Base-by-base conservation (phyloP, 2,888 invertebrate species). In the Plagodis dolabraria region DNA sequence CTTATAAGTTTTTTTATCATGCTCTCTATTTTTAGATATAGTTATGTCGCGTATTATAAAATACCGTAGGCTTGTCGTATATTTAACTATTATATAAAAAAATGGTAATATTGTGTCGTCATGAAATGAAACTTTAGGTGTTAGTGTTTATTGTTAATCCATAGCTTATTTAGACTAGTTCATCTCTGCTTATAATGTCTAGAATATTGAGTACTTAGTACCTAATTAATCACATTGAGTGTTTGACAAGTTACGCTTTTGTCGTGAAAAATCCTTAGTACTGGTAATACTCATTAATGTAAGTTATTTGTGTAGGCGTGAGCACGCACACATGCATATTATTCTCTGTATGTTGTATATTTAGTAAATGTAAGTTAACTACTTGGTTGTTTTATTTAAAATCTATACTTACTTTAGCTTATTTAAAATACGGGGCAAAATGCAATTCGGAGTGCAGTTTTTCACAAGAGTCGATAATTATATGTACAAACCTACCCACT, bases 261-360 rank as follows among this genome's bases (percentile, higher is more conserved):
- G 60, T 77, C 64, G 64, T 65, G 73, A 71, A 74, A 70, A 69
- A 71, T 76, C 71, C 75, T 64, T 84, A 84, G 91, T 92, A 92
- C 92, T 81, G 77, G 64, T 80, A 92, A 92, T 92, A 92, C 92
- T 92, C 92, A 92, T 87, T 90, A 89, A 53, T 69, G 43, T 86
- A 82, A 80, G 64, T 53, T 40, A 48, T 58, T 63, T 1, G 7
- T 7, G 65, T 70, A 65, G 75, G 74, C 72, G 79, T 73, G 79
- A 71, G 83, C 84, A 85, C 85, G 83, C 85, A 83, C 83, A 85
- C 80, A 83, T 71, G 70, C 78, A 80, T 78, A 69, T 64, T 70
- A 65, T 36, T 52, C 4, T 73, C 58, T 65, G 51, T 64, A 56
- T 44, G 59, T 64, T 60, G 63, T 49, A 52, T 77, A 72, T 68